These are phyloP conservation scores for Dromiciops gliroides DNA, from an alignment of 2,113 vertebrate genomes.

Conservation along the genomic window DNA sequence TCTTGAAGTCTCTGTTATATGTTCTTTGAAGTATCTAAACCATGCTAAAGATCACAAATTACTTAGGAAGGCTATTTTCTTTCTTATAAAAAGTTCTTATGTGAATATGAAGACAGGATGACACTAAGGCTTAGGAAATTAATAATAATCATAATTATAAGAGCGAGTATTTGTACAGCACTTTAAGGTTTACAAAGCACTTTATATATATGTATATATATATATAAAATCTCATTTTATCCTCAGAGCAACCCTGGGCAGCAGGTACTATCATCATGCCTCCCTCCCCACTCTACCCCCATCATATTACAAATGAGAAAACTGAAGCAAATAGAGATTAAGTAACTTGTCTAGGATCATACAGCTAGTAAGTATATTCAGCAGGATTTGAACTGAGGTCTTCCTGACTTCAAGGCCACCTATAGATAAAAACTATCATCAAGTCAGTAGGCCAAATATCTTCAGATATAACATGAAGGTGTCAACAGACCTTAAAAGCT, in stretches of 20 bases:
- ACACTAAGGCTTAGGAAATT: not conserved
- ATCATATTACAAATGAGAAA: not conserved
- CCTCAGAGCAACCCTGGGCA: not conserved
- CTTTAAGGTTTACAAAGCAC: not conserved
- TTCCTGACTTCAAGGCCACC: not conserved
- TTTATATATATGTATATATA: too few species aligned
- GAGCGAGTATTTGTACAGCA: not conserved
- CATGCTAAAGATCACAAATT: not conserved
- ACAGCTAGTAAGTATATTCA: not conserved
- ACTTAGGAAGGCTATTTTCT: not conserved
- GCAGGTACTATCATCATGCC: not conserved
- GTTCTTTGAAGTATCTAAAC: not conserved
- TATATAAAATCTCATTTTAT: not conserved
- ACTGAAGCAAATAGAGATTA: not conserved
- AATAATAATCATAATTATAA: not conserved
- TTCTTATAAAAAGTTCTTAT: not conserved
- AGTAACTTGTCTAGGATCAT: not conserved
- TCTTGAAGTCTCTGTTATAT: not conserved
- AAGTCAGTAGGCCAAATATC: not conserved
- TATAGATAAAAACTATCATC: not conserved
- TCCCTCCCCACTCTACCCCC: not conserved
- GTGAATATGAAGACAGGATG: not conserved
- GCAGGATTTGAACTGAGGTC: not conserved
- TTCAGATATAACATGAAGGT: not conserved
- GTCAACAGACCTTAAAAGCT: not conserved